phyloP scores from a whole-genome alignment of 2,113 vertebrate genomes.

The Catharus fuscescens region DNA sequence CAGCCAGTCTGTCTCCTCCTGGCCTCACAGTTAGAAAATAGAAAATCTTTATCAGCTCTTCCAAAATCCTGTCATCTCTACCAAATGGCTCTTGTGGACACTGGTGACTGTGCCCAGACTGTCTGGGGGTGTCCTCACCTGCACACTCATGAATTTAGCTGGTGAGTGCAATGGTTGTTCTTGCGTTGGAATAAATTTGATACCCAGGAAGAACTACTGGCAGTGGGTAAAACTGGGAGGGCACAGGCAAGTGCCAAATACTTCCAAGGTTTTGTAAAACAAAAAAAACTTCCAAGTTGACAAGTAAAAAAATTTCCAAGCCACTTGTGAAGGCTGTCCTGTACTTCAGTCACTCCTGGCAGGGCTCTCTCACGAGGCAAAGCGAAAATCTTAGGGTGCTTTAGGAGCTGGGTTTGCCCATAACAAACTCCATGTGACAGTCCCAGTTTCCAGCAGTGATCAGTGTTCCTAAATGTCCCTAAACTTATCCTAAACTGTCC shows the following conservation, averaged over 20 bases:
- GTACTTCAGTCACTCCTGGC: background rate
- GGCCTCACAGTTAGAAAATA: background rate
- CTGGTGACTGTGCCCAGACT: background rate
- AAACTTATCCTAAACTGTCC: background rate
- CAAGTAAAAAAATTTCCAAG: background rate
- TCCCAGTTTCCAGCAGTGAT: background rate
- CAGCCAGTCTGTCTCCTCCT: background rate
- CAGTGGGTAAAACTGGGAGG: background rate
- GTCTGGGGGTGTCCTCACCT: background rate
- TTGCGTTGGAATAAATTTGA: background rate
- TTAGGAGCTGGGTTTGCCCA: background rate
- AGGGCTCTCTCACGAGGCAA: accelerated
- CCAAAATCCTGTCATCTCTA: background rate
- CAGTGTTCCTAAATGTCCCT: background rate
- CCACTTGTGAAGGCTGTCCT: background rate
- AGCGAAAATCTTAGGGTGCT: background rate
- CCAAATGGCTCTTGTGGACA: background rate
- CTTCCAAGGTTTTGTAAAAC: no score
- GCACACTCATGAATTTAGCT: background rate
- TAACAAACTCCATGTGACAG: background rate
- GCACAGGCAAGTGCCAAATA: background rate
- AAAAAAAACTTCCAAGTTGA: no score
- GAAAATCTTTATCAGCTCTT: background rate
- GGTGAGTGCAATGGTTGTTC: background rate
- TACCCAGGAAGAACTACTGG: background rate